Conservation (phyloP, 2,113 vertebrate species). For the Raja brachyura region DNA sequence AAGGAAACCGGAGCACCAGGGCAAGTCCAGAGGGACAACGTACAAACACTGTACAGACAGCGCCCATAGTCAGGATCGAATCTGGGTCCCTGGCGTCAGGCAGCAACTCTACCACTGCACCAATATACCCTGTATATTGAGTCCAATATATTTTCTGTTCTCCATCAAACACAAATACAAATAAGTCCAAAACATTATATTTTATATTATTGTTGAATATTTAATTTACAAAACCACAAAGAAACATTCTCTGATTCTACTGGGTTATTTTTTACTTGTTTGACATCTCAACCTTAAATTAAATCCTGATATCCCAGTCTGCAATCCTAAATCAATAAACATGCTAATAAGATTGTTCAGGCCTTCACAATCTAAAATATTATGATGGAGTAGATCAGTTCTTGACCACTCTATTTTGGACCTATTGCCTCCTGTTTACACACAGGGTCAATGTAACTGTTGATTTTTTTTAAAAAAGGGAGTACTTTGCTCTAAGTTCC, state of each 20-base stretch:
- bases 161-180: background rate
- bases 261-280: too few relatives aligned
- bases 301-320: background rate
- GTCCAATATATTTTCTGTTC: background rate
- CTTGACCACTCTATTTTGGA: conserved; percentile 49
- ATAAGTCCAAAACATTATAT: background rate
- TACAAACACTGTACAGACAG: too few relatives aligned
- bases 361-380: conserved; percentile 35
- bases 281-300: background rate
- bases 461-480: conserved; percentile 48
- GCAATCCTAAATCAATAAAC: background rate
- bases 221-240: background rate
- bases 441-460: conserved; percentile 59
- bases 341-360: background rate
- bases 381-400: conserved; percentile 53
- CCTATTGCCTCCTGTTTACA: conserved; percentile 47
- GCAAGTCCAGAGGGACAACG: too few relatives aligned
- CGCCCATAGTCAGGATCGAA: too few relatives aligned
- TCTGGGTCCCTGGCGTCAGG: too few relatives aligned
- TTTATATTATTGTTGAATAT: background rate
- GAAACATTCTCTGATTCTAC: background rate
- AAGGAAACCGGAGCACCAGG: too few relatives aligned
- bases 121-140: too few relatives aligned
- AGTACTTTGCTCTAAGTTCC: conserved; percentile 43
- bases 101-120: too few relatives aligned